Base-by-base conservation (phyloP, 2,113 vertebrate genomes). In the Prunella fulvescens region DNA sequence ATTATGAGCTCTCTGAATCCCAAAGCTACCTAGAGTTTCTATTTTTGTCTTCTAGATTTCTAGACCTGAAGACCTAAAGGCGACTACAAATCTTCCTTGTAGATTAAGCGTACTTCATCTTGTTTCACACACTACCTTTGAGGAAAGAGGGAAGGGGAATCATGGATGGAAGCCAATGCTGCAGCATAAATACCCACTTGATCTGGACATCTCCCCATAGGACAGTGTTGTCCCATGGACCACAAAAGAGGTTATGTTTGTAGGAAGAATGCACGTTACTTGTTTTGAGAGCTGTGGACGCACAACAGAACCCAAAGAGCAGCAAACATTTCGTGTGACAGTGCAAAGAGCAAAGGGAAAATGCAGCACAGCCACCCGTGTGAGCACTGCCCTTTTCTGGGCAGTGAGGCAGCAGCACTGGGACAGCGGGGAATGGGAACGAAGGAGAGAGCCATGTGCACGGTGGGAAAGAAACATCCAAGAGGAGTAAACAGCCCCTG, bases 311-410 rank as follows among this genome's bases (percentile, higher is more conserved):
- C 25, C 15, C 37, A 39, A 71, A 37, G 26, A 77, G n/a, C 6
- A 19, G 60, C 39, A 76, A 74, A 14, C 8, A 4, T 44, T 60
- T 48, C 22, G 40, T 1, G 11, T 3, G 35, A 48, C 0, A 0
- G n/a, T 45, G 25, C n/a, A 18, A 86, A 48, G n/a, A 73, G 47
- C 62, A 74, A 88, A 66, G 72, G 60, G 73, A 40, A 58, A 66
- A 35, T 0, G 8, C 60, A 24, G 4, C 58, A 62, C 17, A 58
- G 56, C 47, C 56, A 15, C 8, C 2, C 0, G 0, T 2, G 6
- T 16, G 74, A 93, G 11, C 71, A 7, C 7, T 16, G 2, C 48
- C 73, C 53, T 51, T 35, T 35, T 22, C 12, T 8, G 28, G 67
- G 15, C 20, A 35, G 31, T 1, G 42, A 77, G 35, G 23, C 1